phyloP scores from a whole-genome alignment of 2,888 invertebrate genomes.

The Ypsolopha sequella region DNA sequence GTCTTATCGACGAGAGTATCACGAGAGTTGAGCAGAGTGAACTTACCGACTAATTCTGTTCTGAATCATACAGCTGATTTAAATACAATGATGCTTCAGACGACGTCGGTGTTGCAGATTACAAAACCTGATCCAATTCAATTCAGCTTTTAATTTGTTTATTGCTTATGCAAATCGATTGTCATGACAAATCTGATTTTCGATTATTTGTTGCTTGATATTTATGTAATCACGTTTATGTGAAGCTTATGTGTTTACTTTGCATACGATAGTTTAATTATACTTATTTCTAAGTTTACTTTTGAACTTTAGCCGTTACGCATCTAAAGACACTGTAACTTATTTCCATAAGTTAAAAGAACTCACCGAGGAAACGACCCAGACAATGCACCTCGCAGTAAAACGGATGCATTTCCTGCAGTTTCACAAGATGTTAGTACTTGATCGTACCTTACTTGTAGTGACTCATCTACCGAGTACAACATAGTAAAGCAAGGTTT shows the following conservation, averaged over 20 bases:
- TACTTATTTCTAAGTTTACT: too few relatives aligned
- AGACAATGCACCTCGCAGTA: constrained; percentile 12
- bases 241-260: too few relatives aligned
- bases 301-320: too few relatives aligned
- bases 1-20: too few relatives aligned
- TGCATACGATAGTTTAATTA: too few relatives aligned
- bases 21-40: constrained; percentile 3
- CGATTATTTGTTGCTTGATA: too few relatives aligned
- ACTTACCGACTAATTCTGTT: constrained; percentile 20
- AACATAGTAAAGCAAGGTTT: too few relatives aligned
- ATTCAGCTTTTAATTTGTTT: constrained; percentile 7
- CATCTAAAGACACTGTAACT: too few relatives aligned
- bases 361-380: not conserved
- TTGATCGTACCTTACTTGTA: too few relatives aligned
- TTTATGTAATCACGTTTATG: too few relatives aligned
- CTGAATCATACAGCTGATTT: constrained; percentile 41
- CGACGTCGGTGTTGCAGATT: constrained; percentile 21
- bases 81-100: constrained; percentile 38
- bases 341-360: too few relatives aligned
- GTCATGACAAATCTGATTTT: not conserved
- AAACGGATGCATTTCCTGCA: constrained; percentile 42
- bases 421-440: not conserved
- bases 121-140: constrained; percentile 20
- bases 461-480: too few relatives aligned
- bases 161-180: constrained; percentile 7